A percentile compares a stretch with the other conserved stretches of the same genome.
These are phyloP conservation scores for Drosophila malerkotliana DNA, from an alignment of 1,140 invertebrate species.

Conservation along the genomic window DNA sequence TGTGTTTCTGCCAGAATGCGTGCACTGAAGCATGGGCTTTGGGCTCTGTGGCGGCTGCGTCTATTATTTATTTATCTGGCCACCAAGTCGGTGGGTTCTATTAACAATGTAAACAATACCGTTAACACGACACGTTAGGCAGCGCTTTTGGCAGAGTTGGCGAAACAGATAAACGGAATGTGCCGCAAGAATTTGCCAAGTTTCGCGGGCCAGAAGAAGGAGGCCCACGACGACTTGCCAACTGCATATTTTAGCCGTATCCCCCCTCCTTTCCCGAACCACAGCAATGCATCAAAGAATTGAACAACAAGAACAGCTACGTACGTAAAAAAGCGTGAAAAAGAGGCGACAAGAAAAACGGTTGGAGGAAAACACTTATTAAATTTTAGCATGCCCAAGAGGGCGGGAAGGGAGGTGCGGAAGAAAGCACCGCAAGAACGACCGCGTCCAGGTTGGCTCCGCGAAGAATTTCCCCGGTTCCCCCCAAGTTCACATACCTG, in stretches of 20 bases:
- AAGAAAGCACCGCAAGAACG: conserved; percentile 36
- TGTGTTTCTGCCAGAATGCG: conserved; percentile 29
- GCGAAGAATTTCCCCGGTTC: conserved; percentile 25
- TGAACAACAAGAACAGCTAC: conserved; percentile 46
- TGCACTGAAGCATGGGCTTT: conserved; percentile 59
- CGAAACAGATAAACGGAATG: conserved; percentile 45
- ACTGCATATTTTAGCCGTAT: conserved; percentile 47
- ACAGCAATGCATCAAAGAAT: conserved; percentile 57
- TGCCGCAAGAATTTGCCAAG: conserved; percentile 59
- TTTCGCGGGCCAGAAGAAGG: conserved; percentile 1
- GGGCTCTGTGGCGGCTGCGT: conserved; percentile 32
- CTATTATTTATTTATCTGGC: conserved; percentile 74
- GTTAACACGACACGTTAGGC: conserved; percentile 62
- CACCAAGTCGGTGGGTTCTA: conserved; percentile 66
- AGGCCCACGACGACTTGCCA: conserved; percentile 26
- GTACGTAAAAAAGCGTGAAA: conserved; percentile 50
- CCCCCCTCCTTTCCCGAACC: background rate
- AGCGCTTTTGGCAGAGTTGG: conserved; percentile 15
- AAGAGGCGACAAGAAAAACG: conserved; percentile 64
- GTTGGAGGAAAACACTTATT: conserved; percentile 78
- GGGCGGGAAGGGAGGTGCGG: background rate
- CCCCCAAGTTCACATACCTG: conserved; percentile 59
- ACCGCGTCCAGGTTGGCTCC: conserved; percentile 27
- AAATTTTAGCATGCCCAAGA: conserved; percentile 72
- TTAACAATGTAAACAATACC: conserved; percentile 80